Conservation (phyloP, 2,888 invertebrate genomes). For the Yponomeuta cagnagella region DNA sequence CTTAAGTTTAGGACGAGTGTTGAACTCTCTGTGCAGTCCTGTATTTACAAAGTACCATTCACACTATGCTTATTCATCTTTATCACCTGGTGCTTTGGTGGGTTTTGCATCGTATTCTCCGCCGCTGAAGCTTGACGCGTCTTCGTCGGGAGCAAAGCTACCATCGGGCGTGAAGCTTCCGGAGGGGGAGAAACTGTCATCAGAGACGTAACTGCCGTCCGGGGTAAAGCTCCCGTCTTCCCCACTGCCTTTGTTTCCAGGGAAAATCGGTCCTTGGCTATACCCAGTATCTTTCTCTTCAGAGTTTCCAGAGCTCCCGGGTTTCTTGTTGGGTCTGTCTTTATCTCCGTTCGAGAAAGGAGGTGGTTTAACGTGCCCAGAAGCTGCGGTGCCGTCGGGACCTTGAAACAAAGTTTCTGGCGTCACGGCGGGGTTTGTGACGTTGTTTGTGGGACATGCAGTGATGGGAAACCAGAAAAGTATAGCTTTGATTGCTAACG, state of each 20-base stretch:
- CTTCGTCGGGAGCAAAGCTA: slow-evolving; percentile 37
- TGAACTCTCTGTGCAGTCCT: slow-evolving; percentile 7
- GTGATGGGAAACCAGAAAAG: not conserved
- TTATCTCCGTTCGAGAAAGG: slow-evolving; percentile 55
- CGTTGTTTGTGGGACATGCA: slow-evolving; percentile 1
- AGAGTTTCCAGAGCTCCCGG: slow-evolving; percentile 30
- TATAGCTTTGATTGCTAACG: not conserved
- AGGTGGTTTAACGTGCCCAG: slow-evolving; percentile 73
- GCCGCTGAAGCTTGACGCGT: slow-evolving; percentile 43
- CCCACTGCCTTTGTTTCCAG: slow-evolving; percentile 15
- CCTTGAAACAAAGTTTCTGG: slow-evolving; percentile 36
- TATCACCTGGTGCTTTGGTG: slow-evolving; percentile 69
- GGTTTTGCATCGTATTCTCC: slow-evolving; percentile 35
- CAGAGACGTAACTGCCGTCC: not conserved
- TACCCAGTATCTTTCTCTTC: slow-evolving; percentile 21
- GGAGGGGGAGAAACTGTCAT: slow-evolving; percentile 12
- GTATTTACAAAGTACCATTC: slow-evolving; percentile 12
- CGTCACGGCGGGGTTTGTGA: slow-evolving; percentile 7
- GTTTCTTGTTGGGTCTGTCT: slow-evolving; percentile 40
- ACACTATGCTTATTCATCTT: slow-evolving; percentile 22
- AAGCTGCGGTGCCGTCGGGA: slow-evolving; percentile 74
- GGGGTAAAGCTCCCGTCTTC: slow-evolving; percentile 12
- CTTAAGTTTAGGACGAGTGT: slow-evolving; percentile 12
- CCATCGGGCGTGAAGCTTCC: slow-evolving; percentile 7
- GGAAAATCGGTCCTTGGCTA: slow-evolving; percentile 17